phyloP scores from a whole-genome alignment of 2,797 vertebrate genomes.

The Onychomys torridus region DNA sequence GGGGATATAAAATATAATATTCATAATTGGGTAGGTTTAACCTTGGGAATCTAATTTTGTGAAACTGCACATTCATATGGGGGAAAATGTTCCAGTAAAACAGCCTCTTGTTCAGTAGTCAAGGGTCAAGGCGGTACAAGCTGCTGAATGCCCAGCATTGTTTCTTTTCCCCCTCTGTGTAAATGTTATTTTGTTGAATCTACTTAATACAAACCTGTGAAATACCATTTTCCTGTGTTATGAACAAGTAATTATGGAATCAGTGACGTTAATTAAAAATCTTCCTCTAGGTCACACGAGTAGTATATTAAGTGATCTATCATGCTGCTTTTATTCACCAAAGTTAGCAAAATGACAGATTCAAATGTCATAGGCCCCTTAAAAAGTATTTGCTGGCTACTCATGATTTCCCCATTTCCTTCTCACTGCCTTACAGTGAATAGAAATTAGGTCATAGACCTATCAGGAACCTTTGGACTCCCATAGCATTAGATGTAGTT shows the following conservation, averaged over 20 bases:
- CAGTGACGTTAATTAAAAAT: conserved; percentile 20
- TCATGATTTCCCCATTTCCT: background rate
- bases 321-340: background rate
- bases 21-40: conserved; percentile 1
- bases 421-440: conserved; percentile 1
- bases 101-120: conserved; percentile 42
- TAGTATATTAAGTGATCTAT: background rate
- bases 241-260: conserved; percentile 6
- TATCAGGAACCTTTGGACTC: background rate
- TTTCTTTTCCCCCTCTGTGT: background rate
- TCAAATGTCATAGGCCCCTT: background rate
- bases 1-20: background rate
- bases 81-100: conserved; percentile 42
- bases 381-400: background rate
- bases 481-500: background rate
- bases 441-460: background rate
- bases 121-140: conserved; percentile 1
- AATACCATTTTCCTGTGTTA: background rate
- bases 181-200: conserved; percentile 52
- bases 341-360: conserved; percentile 5
- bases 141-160: conserved; percentile 24
- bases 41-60: conserved; percentile 37
- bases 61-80: background rate
- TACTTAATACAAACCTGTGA: background rate
- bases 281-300: background rate